Evolutionary conservation across 53 echinoderm and acorn worm genomes (phyloP).

Genomic region (Holothuria leucospilota): DNA sequence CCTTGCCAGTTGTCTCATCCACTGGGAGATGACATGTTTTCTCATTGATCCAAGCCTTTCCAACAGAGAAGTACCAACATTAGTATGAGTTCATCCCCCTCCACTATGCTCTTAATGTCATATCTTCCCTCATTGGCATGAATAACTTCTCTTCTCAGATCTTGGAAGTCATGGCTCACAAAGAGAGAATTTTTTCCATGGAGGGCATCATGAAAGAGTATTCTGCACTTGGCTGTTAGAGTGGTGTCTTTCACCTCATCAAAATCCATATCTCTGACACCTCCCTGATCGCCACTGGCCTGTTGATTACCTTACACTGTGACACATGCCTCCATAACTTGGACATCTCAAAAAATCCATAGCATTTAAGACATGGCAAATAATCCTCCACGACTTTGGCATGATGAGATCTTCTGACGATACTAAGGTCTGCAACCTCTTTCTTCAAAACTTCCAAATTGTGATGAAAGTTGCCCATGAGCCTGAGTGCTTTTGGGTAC

Average conservation of each 20-base stretch:
- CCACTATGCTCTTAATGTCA: background rate
- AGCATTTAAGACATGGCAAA: slow-evolving; percentile 3
- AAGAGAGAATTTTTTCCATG: slow-evolving; percentile 8
- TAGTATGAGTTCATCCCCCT: background rate
- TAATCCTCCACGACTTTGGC: background rate
- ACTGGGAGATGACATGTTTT: slow-evolving; percentile 16
- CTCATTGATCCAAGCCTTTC: background rate
- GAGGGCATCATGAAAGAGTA: slow-evolving; percentile 15
- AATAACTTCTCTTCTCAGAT: background rate
- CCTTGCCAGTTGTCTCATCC: background rate
- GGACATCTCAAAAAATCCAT: background rate
- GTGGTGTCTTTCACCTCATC: background rate
- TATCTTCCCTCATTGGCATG: background rate
- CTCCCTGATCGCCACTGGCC: background rate
- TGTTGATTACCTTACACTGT: background rate
- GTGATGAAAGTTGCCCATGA: background rate
- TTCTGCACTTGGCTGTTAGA: slow-evolving; percentile 1
- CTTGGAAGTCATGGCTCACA: background rate
- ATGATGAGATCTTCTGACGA: background rate
- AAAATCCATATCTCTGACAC: background rate
- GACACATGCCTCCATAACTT: slow-evolving; percentile 16
- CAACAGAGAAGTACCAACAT: background rate
- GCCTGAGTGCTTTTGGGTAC: too few relatives aligned
- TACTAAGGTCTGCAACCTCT: background rate
- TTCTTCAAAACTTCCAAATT: background rate